phyloP scores from a whole-genome alignment of 2,888 invertebrate genomes.

The Drosophila formosana region DNA sequence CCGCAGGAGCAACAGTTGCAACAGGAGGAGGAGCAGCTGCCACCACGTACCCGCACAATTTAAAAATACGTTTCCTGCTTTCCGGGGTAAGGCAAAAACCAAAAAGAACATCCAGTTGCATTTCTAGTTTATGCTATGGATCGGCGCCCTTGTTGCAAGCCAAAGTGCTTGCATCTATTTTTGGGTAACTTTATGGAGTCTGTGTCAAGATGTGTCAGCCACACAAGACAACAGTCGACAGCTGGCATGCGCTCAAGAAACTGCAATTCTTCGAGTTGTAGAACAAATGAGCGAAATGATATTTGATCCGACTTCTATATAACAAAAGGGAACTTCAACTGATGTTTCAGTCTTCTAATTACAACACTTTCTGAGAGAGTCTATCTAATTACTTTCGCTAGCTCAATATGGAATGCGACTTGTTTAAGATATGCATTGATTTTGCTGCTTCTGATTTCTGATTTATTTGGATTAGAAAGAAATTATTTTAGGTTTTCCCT shows the following conservation, averaged over 20 bases:
- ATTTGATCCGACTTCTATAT: not conserved
- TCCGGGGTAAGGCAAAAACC: constrained; percentile 82
- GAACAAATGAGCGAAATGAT: not conserved
- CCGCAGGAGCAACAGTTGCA: constrained; percentile 25
- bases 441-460: not conserved
- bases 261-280: not conserved
- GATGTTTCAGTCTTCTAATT: constrained; percentile 1
- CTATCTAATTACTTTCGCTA: not conserved
- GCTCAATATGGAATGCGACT: not conserved
- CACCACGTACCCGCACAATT: constrained; percentile 84
- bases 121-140: constrained; percentile 9
- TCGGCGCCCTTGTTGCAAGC: constrained; percentile 18
- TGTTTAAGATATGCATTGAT: not conserved
- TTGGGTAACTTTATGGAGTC: constrained; percentile 25
- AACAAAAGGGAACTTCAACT: not conserved
- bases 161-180: constrained; percentile 46
- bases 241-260: constrained; percentile 29
- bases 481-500: not conserved
- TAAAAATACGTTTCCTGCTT: constrained; percentile 85
- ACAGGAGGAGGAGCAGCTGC: constrained; percentile 68
- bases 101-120: not conserved
- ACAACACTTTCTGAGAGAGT: not conserved
- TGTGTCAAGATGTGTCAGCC: constrained; percentile 23
- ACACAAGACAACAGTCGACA: constrained; percentile 28
- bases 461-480: not conserved